phyloP scores from a whole-genome alignment of 2,888 invertebrate species.

The Agrotis puta region DNA sequence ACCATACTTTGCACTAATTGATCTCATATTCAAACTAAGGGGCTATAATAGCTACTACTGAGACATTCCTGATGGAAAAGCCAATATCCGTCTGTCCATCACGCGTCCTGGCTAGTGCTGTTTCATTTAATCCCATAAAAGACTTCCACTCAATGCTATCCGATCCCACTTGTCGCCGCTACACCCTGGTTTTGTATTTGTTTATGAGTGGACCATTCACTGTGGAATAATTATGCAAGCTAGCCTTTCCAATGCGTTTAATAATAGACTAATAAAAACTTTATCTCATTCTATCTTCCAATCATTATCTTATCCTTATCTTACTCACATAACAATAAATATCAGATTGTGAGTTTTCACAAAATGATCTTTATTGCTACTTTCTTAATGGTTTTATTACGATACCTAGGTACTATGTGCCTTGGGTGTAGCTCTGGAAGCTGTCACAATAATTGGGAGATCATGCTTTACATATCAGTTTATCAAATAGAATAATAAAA shows the following conservation, averaged over 20 bases:
- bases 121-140: too few species aligned
- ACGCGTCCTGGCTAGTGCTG: neutral
- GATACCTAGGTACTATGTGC: neutral
- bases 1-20: neutral
- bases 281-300: neutral
- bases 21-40: too few species aligned
- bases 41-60: too few species aligned
- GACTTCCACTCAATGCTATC: neutral
- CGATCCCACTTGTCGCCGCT: neutral
- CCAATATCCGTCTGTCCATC: too few species aligned
- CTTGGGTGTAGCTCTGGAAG: neutral
- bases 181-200: neutral
- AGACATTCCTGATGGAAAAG: too few species aligned
- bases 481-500: slow-evolving; percentile 83
- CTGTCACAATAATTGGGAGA: slow-evolving; percentile 1
- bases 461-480: neutral
- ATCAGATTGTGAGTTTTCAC: neutral
- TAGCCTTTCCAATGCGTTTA: too few species aligned
- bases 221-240: too few species aligned
- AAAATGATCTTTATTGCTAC: neutral
- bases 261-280: neutral
- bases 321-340: neutral
- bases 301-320: neutral
- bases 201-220: neutral
- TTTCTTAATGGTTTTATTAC: neutral